Conservation (phyloP, 2,888 invertebrate genomes). For the Lypha dubia region DNA sequence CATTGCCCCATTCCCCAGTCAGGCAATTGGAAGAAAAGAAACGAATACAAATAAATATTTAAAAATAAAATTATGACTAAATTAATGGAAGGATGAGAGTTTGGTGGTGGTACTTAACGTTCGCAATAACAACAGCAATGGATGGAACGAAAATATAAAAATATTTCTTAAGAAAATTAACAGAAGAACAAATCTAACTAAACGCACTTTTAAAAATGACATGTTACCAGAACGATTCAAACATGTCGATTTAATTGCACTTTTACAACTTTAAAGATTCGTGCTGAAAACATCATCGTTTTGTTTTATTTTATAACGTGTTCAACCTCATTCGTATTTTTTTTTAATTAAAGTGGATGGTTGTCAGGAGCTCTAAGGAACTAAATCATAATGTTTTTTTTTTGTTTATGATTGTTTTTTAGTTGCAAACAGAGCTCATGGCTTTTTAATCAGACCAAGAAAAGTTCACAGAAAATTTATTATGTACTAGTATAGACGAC, state of each 20-base stretch:
- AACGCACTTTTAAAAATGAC: constrained; percentile 66
- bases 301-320: constrained; percentile 46
- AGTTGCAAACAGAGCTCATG: neutral
- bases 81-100: constrained; percentile 42
- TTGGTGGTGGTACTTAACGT: constrained; percentile 47
- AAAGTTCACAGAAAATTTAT: no score
- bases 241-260: constrained; percentile 82
- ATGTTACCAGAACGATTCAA: constrained; percentile 69
- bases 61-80: constrained; percentile 68
- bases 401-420: neutral
- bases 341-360: constrained; percentile 32
- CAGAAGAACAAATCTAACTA: constrained; percentile 32
- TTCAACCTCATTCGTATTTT: constrained; percentile 29
- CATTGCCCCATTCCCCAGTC: no score
- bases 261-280: constrained; percentile 82
- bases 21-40: constrained; percentile 1
- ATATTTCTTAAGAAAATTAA: neutral
- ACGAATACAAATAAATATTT: constrained; percentile 36
- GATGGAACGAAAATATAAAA: constrained; percentile 34
- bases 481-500: no score
- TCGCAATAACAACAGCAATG: constrained; percentile 31
- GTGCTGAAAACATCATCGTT: constrained; percentile 79
- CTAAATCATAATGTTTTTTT: neutral
- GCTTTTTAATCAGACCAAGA: no score
- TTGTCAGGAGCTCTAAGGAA: constrained; percentile 30